A percentile compares a stretch with the other conserved stretches of the same genome.
phyloP scores from a whole-genome alignment of 2,113 vertebrate species.

The Chlamydotis undulata region DNA sequence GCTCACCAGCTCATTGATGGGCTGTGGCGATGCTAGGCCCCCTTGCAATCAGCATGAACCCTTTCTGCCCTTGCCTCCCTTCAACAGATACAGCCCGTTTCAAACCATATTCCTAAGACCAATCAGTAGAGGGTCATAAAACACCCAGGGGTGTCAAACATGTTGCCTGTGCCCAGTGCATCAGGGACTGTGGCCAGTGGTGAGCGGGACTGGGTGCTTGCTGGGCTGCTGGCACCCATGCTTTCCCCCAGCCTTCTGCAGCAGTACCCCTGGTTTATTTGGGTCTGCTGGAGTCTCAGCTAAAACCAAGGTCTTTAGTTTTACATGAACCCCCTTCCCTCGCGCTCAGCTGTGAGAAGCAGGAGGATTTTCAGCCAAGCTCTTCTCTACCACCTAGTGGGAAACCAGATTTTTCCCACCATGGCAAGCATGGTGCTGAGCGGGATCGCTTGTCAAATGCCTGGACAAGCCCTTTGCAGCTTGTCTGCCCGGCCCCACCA shows the following conservation, averaged over 20 bases:
- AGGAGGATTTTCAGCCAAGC: not conserved
- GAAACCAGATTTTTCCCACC: not conserved
- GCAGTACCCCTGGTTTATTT: not conserved
- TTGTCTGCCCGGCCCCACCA: rapidly evolving
- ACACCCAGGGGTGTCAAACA: not conserved
- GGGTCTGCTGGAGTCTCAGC: not conserved
- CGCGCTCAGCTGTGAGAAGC: not conserved
- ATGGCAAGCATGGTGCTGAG: rapidly evolving
- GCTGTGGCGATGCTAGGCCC: not conserved
- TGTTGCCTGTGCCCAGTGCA: not conserved
- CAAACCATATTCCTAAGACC: not conserved
- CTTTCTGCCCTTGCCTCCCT: not conserved
- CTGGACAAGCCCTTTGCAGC: not conserved
- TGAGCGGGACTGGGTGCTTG: not conserved
- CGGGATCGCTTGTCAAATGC: rapidly evolving
- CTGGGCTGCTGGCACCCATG: rapidly evolving
- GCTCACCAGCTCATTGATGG: not conserved
- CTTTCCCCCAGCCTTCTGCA: not conserved
- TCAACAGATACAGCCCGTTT: not conserved
- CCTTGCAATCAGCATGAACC: not conserved
- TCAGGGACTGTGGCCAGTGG: not conserved
- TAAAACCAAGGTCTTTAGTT: not conserved
- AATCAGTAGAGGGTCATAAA: not conserved
- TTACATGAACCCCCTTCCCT: not conserved
- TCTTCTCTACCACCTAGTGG: slow-evolving; percentile 67